phyloP scores from a whole-genome alignment of 2,113 vertebrate genomes.

The Atlantisia rogersi region DNA sequence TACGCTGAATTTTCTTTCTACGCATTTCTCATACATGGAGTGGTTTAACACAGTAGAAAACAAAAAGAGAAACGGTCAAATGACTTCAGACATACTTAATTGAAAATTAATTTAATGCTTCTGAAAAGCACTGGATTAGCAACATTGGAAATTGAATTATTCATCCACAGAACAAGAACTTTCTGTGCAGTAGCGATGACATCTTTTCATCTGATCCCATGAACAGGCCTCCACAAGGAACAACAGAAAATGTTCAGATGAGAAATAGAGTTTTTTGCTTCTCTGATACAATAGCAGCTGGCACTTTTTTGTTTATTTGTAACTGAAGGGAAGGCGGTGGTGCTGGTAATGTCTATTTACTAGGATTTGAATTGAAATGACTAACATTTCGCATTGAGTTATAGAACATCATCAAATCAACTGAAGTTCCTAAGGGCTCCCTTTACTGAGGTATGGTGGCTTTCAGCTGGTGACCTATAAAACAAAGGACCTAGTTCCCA shows the following conservation, averaged over 20 bases:
- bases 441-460: not conserved
- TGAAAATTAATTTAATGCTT: constrained; percentile 54
- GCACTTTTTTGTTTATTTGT: not conserved
- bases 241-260: not conserved
- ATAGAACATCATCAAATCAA: not conserved
- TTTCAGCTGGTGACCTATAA: not conserved
- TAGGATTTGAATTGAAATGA: not conserved
- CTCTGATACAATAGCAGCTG: not conserved
- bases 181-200: constrained; percentile 1
- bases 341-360: not conserved
- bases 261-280: not conserved
- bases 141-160: constrained; percentile 32
- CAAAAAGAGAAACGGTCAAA: constrained; percentile 46
- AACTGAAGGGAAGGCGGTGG: not conserved
- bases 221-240: not conserved
- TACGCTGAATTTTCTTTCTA: not conserved
- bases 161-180: constrained; percentile 26
- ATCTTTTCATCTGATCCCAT: not conserved
- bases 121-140: constrained; percentile 42
- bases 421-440: not conserved
- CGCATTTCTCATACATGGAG: not conserved
- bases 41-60: constrained; percentile 2
- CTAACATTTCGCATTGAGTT: not conserved
- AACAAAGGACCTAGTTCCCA: not conserved
- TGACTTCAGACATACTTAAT: constrained; percentile 46